phyloP scores from a whole-genome alignment of 2,888 invertebrate species.

The Ametastegia equiseti region DNA sequence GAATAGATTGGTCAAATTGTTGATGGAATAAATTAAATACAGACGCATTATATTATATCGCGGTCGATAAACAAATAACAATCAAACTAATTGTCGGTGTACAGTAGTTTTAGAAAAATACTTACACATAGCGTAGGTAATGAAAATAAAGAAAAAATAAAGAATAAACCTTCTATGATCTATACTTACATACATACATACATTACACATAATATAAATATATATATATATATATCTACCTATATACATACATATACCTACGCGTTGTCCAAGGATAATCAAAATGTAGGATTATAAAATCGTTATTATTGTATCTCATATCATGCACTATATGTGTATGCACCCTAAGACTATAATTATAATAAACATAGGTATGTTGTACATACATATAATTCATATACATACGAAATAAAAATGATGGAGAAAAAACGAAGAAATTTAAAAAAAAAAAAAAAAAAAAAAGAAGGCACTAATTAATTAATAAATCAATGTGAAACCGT shows the following conservation, averaged over 20 bases:
- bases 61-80: background rate
- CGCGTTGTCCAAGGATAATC: constrained; percentile 50
- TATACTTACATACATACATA: background rate
- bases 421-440: background rate
- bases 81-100: background rate
- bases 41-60: background rate
- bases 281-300: constrained; percentile 50
- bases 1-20: no score
- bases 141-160: background rate
- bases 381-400: background rate
- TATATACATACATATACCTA: no score
- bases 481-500: background rate
- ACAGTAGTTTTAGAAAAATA: constrained; percentile 1
- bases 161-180: background rate
- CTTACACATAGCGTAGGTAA: background rate
- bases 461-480: background rate
- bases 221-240: background rate
- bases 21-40: no score
- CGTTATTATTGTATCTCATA: constrained; percentile 7
- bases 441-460: background rate
- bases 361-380: no score
- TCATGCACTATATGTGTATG: background rate
- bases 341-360: background rate
- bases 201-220: background rate
- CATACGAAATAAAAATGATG: background rate